Evolutionary conservation across 2,888 invertebrate species (phyloP).

Genomic region (Mechanitis mazaeus): DNA sequence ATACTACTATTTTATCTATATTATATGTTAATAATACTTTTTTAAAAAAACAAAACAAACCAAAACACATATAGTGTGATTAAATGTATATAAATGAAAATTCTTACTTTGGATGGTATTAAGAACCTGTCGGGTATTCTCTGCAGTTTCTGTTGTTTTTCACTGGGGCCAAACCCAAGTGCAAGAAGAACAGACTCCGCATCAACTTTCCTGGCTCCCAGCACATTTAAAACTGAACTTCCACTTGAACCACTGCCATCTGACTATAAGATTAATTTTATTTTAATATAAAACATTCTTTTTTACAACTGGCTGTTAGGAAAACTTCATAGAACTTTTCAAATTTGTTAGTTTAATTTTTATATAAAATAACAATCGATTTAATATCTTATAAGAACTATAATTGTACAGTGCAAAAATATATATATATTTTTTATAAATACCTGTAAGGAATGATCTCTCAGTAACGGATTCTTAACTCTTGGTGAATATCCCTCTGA

Average conservation of each 20-base stretch:
- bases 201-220: slow-evolving; percentile 90
- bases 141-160: slow-evolving; percentile 81
- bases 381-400: too few relatives aligned
- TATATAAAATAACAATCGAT: too few relatives aligned
- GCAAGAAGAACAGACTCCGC: slow-evolving; percentile 91
- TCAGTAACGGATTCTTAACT: slow-evolving; percentile 64
- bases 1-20: too few relatives aligned
- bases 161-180: slow-evolving; percentile 86
- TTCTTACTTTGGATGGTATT: slow-evolving; percentile 83
- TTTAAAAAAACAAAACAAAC: too few relatives aligned
- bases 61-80: not conserved
- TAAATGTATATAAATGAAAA: not conserved
- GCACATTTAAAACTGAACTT: slow-evolving; percentile 89
- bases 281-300: too few relatives aligned
- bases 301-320: too few relatives aligned
- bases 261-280: slow-evolving; percentile 44
- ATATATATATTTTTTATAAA: too few relatives aligned
- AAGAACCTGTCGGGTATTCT: slow-evolving; percentile 90
- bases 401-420: too few relatives aligned
- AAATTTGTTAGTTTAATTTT: too few relatives aligned
- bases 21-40: too few relatives aligned
- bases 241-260: slow-evolving; percentile 73
- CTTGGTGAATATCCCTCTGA: slow-evolving; percentile 67
- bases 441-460: slow-evolving; percentile 73
- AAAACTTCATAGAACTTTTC: too few relatives aligned